Evolutionary conservation across 1,140 invertebrate genomes (phyloP).

Genomic region (Aphaenogaster floridana): DNA sequence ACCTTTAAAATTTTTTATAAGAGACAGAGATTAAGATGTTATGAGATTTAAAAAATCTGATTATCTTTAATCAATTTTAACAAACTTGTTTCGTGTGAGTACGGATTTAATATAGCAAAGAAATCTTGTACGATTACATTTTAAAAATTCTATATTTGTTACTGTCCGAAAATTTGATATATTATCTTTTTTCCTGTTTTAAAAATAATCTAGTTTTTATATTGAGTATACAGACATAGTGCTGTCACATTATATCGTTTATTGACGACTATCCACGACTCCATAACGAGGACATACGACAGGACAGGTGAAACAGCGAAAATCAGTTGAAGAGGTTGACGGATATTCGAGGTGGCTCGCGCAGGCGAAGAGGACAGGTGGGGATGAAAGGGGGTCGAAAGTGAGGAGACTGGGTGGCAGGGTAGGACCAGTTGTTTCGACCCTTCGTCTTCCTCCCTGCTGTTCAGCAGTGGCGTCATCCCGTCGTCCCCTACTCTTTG

Average conservation of each 20-base stretch:
- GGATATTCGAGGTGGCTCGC: constrained; percentile 45
- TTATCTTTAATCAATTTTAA: neutral
- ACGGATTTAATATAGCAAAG: neutral
- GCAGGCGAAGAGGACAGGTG: constrained; percentile 27
- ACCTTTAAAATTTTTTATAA: neutral
- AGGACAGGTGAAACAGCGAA: constrained; percentile 59
- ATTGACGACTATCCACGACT: constrained; percentile 1
- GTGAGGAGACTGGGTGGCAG: constrained; percentile 43
- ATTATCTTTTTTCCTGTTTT: neutral
- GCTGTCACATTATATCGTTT: neutral
- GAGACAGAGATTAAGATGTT: neutral
- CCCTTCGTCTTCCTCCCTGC: constrained; percentile 81
- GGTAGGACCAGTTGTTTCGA: constrained; percentile 77
- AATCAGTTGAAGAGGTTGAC: constrained; percentile 40
- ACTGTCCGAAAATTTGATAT: neutral
- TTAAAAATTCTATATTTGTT: constrained; percentile 1
- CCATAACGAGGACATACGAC: constrained; percentile 8
- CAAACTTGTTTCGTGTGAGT: neutral
- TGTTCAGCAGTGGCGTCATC: constrained; percentile 79
- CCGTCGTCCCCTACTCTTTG: constrained; percentile 83
- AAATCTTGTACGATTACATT: constrained; percentile 7
- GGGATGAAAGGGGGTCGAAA: constrained; percentile 27
- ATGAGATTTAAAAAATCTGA: neutral
- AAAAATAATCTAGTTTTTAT: constrained; percentile 7
- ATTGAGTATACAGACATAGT: neutral